phyloP scores from a whole-genome alignment of 2,888 invertebrate genomes.

The Perithous albicinctus region DNA sequence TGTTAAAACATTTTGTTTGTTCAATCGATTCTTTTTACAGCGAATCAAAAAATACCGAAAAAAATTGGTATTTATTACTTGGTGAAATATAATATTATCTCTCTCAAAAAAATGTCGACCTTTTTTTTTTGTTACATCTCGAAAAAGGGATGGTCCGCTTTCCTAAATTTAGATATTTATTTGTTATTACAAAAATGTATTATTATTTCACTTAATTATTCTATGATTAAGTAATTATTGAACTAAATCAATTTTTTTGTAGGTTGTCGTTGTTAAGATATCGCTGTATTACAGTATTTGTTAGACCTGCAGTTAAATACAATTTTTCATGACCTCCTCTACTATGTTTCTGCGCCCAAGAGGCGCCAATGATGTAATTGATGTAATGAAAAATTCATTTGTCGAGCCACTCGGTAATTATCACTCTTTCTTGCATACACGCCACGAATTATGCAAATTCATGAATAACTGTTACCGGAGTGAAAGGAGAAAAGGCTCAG shows the following conservation, averaged over 20 bases:
- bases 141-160: too few relatives aligned
- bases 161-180: too few relatives aligned
- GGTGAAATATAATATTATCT: too few relatives aligned
- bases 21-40: too few relatives aligned
- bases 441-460: conserved; percentile 47
- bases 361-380: background rate
- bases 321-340: background rate
- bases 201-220: background rate
- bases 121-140: too few relatives aligned
- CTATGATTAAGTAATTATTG: background rate
- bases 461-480: conserved; percentile 13
- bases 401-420: conserved; percentile 36
- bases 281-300: background rate
- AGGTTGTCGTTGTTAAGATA: background rate
- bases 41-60: too few relatives aligned
- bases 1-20: too few relatives aligned
- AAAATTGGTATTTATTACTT: too few relatives aligned
- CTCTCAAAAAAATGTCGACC: too few relatives aligned
- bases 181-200: background rate
- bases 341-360: background rate
- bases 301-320: background rate
- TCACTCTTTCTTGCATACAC: conserved; percentile 30
- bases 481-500: conserved; percentile 2
- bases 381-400: conserved; percentile 32
- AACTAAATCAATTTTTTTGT: background rate